Conservation (phyloP, 2,113 vertebrate genomes). For the Etia nguti region DNA sequence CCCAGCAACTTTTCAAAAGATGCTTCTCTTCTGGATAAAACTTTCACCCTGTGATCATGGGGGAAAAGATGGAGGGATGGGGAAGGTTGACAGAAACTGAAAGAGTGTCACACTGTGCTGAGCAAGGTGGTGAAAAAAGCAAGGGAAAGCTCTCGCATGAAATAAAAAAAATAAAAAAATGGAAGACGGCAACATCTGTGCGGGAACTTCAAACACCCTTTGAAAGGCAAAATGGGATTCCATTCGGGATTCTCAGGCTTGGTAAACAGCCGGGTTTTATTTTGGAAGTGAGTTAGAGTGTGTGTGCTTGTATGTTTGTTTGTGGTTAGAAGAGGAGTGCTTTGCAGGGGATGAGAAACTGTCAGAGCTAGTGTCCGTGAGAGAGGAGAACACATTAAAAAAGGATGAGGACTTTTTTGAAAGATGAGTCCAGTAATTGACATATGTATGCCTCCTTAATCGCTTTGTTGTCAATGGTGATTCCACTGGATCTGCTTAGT, state of each 20-base stretch:
- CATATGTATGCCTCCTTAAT: not conserved
- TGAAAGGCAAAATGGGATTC: constrained; percentile 64
- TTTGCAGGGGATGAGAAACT: constrained; percentile 15
- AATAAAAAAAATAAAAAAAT: constrained; percentile 22
- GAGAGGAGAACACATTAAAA: not conserved
- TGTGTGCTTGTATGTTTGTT: constrained; percentile 2
- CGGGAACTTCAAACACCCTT: constrained; percentile 62
- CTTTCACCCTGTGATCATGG: constrained; percentile 53
- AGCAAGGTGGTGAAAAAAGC: constrained; percentile 30
- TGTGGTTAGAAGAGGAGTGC: constrained; percentile 3
- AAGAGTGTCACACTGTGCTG: constrained; percentile 43
- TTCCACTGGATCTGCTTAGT: not conserved
- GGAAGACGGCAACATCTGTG: constrained; percentile 59
- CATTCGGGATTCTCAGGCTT: constrained; percentile 55
- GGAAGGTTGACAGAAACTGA: constrained; percentile 1
- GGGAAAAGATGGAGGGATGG: constrained; percentile 30
- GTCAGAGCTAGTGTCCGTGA: not conserved
- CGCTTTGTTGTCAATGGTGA: not conserved
- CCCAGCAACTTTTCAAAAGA: constrained; percentile 43
- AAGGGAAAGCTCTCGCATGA: constrained; percentile 27
- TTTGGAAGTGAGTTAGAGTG: constrained; percentile 30
- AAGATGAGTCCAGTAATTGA: constrained; percentile 29
- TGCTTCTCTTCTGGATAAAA: constrained; percentile 22
- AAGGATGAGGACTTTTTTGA: not conserved
- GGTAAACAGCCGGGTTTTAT: constrained; percentile 60